Evolutionary conservation across 2,888 invertebrate genomes (phyloP), one percentile per base, ranked within the genome.

Genomic region (Harpagoxenus sublaevis): DNA sequence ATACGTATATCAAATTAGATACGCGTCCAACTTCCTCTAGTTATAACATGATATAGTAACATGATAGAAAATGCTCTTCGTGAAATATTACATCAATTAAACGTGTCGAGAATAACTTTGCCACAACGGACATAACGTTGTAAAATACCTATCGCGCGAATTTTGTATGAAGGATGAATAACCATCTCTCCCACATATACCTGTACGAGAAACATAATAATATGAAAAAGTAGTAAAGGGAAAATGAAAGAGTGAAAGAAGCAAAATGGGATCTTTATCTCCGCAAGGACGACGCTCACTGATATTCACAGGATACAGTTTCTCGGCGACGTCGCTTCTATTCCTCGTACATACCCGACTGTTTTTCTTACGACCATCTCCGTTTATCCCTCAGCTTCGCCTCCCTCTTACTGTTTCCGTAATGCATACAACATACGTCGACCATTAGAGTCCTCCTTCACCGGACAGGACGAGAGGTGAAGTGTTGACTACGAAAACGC

Each of bases 401-500:
- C 48, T 60, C 48, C 28, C 60, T 28, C 48, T 66, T 39, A 70
- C 71, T 71, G 28, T 70, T 81, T 81, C 60, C 79, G 60, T 81
- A 81, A 81, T 60, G 60, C 35, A 62, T 81, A 79, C 71, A 81
- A 28, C 71, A 70, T 81, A 57, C 71, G 23, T 71, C 60, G 12
- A 62, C 79, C 48, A 70, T 79, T 70, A 70, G 35, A 68, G 60
- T 23, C 18, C 71, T 60, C 70, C 60, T 57, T 81, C 48, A 71
- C 28, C 71, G 28, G 60, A 70, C 35, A 71, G 23, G 55, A 60
- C 35, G 35, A 57, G 70, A 70, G 48, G 12, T 31, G 48, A 62
- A 60, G 28, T 81, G 79, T 81, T 71, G 60, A 70, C 70, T 79
- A 39, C 57, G 48, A 71, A 81, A 81, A 81, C 71, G 79, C 39